These are phyloP conservation scores for Spondyliosoma cantharus DNA, from an alignment of 2,797 vertebrate species.

Conservation along the genomic window DNA sequence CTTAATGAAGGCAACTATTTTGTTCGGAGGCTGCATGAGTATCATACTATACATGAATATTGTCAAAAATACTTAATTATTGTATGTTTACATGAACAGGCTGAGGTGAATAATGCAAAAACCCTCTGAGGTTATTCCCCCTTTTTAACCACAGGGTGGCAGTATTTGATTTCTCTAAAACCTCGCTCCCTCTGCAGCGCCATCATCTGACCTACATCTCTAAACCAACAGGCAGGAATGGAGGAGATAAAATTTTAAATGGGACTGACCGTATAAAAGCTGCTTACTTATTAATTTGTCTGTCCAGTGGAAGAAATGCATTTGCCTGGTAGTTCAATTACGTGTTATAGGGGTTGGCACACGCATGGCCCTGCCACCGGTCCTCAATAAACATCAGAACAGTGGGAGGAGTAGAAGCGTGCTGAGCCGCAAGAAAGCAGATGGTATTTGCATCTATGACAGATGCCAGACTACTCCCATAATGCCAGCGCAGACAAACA, in stretches of 20 bases:
- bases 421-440: slow-evolving; percentile 76
- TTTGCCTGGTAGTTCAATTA: slow-evolving; percentile 34
- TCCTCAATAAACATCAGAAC: slow-evolving; percentile 62
- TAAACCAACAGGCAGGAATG: slow-evolving; percentile 62
- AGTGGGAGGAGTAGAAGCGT: slow-evolving; percentile 65
- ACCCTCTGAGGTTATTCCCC: neutral
- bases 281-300: slow-evolving; percentile 63
- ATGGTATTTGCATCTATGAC: slow-evolving; percentile 77
- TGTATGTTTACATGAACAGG: neutral
- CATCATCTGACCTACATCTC: slow-evolving; percentile 81
- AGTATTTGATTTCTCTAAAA: slow-evolving; percentile 58
- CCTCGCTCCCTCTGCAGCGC: slow-evolving; percentile 63
- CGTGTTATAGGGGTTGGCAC: slow-evolving; percentile 27
- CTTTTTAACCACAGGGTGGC: slow-evolving; percentile 76
- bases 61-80: neutral
- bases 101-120: slow-evolving; percentile 19
- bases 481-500: slow-evolving; percentile 52
- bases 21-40: neutral
- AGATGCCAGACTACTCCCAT: slow-evolving; percentile 66
- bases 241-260: slow-evolving; percentile 60
- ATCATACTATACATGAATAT: neutral
- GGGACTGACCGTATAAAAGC: slow-evolving; percentile 51
- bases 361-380: slow-evolving; percentile 27
- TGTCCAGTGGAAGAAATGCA: slow-evolving; percentile 27
- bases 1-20: neutral